A percentile compares a stretch with the other conserved stretches of the same genome.
Evolutionary conservation across 1,140 invertebrate species (phyloP).

Genomic region (Muscidifurax raptorellus): DNA sequence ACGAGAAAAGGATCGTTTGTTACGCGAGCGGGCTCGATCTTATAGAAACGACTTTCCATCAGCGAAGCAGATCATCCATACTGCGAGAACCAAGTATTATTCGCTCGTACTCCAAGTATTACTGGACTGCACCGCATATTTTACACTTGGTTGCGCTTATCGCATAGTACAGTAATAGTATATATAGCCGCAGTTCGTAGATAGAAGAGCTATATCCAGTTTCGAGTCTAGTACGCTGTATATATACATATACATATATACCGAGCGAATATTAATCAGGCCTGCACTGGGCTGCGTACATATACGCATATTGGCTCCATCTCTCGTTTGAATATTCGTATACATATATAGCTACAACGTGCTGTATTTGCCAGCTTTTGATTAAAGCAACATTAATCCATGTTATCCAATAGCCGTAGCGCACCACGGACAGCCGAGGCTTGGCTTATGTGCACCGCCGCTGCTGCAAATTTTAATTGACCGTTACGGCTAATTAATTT

Average conservation of each 20-base stretch:
- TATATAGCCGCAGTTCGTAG: no score
- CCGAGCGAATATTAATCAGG: background rate
- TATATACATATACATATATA: no score
- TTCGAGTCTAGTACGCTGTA: background rate
- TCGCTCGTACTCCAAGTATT: no score
- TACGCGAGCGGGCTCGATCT: no score
- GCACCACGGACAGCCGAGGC: background rate
- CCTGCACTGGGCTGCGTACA: background rate
- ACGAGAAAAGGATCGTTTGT: no score
- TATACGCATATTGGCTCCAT: background rate
- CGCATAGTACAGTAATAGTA: no score
- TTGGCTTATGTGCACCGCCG: background rate
- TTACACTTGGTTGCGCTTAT: no score
- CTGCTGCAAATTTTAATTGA: background rate
- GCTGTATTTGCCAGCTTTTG: background rate
- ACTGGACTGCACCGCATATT: no score
- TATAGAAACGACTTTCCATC: no score
- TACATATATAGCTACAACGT: background rate
- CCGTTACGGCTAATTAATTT: background rate
- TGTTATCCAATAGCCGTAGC: conserved; percentile 4
- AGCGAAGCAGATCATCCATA: no score
- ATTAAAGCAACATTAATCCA: conserved; percentile 18
- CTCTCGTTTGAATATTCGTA: background rate
- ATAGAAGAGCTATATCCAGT: background rate
- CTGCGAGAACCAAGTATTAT: no score